phyloP scores from a whole-genome alignment of 1,140 invertebrate genomes.

The Melipona quadrifasciata region DNA sequence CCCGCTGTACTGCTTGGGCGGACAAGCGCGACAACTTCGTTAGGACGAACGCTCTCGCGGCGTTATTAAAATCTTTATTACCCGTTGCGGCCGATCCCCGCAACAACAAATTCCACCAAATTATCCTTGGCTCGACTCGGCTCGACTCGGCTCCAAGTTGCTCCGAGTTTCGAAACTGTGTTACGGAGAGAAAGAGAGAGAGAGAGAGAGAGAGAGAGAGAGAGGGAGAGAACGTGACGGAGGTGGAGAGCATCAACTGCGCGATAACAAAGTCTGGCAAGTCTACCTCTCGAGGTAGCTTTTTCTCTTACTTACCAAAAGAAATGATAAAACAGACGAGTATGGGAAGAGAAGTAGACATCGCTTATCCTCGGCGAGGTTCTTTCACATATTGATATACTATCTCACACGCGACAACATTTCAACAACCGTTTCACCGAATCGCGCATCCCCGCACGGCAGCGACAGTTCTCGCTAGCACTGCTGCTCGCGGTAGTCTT shows the following conservation, averaged over 20 bases:
- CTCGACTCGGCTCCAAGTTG: background rate
- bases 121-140: too few relatives aligned
- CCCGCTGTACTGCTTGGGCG: background rate
- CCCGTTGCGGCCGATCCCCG: background rate
- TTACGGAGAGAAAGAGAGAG: too few relatives aligned
- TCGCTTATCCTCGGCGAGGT: slow-evolving; percentile 71
- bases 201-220: background rate
- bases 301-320: slow-evolving; percentile 73
- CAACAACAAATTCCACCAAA: background rate
- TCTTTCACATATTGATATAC: slow-evolving; percentile 71
- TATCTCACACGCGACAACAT: slow-evolving; percentile 62
- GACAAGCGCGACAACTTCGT: background rate
- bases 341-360: slow-evolving; percentile 75
- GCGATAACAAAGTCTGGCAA: background rate
- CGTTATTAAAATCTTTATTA: background rate
- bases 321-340: slow-evolving; percentile 77
- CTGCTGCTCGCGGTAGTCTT: background rate
- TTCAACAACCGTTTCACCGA: slow-evolving; percentile 43
- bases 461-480: background rate
- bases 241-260: too few relatives aligned
- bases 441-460: slow-evolving; percentile 5
- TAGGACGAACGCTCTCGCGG: background rate
- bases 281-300: background rate
- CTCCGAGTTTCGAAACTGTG: background rate
- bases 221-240: background rate